These are phyloP conservation scores for Uria aalge DNA, from an alignment of 2,113 vertebrate genomes.

Conservation along the genomic window DNA sequence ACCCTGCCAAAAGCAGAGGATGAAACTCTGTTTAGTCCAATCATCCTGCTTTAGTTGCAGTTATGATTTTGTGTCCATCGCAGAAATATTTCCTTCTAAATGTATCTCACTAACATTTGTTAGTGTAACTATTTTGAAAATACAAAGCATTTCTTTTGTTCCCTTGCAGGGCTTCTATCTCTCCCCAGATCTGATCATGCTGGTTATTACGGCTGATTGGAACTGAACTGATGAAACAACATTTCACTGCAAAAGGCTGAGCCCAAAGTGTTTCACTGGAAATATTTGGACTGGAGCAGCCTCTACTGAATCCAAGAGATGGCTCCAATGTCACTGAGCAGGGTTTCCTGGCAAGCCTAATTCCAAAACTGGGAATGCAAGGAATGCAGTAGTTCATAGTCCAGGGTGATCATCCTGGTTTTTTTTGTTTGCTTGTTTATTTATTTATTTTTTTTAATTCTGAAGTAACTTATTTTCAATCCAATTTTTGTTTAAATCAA, in stretches of 20 bases:
- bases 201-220: background rate
- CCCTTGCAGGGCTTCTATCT: background rate
- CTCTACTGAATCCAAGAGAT: background rate
- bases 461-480: background rate
- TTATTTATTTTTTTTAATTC: background rate
- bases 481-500: background rate
- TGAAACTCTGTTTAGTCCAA: background rate
- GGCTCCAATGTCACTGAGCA: background rate
- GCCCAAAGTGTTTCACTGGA: background rate
- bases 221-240: background rate
- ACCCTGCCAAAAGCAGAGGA: constrained; percentile 10
- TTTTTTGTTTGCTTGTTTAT: fast-evolving
- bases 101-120: background rate
- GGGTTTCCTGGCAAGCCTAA: background rate
- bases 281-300: background rate
- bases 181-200: background rate
- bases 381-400: background rate
- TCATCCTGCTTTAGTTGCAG: background rate
- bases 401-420: background rate
- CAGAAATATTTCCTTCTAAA: constrained; percentile 22
- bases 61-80: background rate
- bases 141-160: background rate
- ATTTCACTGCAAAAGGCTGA: background rate
- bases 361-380: background rate
- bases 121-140: background rate